These are phyloP conservation scores for Rhynchomys soricoides DNA, from an alignment of 2,113 vertebrate genomes.

Conservation along the genomic window DNA sequence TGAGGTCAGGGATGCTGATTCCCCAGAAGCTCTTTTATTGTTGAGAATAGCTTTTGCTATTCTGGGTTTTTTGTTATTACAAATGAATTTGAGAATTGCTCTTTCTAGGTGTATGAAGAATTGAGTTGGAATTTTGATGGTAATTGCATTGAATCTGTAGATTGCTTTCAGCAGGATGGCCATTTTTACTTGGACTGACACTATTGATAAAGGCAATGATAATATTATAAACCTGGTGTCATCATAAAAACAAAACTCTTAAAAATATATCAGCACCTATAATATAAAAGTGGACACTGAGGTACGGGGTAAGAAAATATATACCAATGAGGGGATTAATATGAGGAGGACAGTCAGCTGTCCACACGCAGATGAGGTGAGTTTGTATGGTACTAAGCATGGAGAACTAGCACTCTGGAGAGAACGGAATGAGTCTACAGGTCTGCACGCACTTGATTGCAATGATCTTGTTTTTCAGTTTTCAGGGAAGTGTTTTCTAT, in stretches of 20 bases:
- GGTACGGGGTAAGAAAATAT: neutral
- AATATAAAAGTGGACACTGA: neutral
- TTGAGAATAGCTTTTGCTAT: too few species aligned
- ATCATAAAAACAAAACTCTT: constrained; percentile 10
- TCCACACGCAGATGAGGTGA: neutral
- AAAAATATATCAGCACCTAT: neutral
- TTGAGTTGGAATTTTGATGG: too few species aligned
- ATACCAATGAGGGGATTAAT: neutral
- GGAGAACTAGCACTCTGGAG: neutral
- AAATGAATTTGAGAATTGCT: too few species aligned
- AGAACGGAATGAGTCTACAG: neutral
- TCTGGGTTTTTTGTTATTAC: too few species aligned
- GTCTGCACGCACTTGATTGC: neutral
- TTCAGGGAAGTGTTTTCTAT: constrained; percentile 59
- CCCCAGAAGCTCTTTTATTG: too few species aligned
- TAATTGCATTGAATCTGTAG: too few species aligned
- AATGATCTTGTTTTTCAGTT: constrained; percentile 10
- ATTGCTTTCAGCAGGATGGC: too few species aligned
- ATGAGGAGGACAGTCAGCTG: neutral
- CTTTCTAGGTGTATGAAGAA: too few species aligned
- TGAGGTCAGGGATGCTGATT: too few species aligned
- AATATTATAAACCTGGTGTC: neutral
- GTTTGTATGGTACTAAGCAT: neutral
- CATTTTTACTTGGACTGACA: neutral
- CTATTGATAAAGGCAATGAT: neutral